These are phyloP conservation scores for Chrysogorgia sp. DNA, from an alignment of 92 coral and sea anemone species.

Conservation along the genomic window DNA sequence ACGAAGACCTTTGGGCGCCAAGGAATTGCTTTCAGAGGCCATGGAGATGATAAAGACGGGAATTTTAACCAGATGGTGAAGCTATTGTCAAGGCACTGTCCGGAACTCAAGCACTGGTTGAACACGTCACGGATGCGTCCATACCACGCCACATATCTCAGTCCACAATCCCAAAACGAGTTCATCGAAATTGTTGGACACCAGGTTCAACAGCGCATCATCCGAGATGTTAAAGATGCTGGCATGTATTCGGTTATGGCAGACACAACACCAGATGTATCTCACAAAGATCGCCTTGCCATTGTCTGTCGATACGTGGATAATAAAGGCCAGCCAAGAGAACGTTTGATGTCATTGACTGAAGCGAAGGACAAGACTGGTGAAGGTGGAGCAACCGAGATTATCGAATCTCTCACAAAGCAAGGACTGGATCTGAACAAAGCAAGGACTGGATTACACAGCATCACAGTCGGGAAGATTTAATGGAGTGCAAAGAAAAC, in stretches of 20 bases:
- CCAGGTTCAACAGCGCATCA: too few species aligned
- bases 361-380: slow-evolving; percentile 34
- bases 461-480: slow-evolving; percentile 15
- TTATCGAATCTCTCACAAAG: too few species aligned
- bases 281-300: slow-evolving; percentile 13
- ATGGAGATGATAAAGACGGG: slow-evolving; percentile 24
- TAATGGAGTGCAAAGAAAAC: neutral
- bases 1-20: neutral
- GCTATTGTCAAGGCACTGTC: too few species aligned
- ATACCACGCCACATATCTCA: too few species aligned
- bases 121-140: too few species aligned
- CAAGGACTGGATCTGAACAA: too few species aligned
- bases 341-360: slow-evolving; percentile 7
- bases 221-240: too few species aligned
- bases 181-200: too few species aligned
- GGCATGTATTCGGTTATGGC: slow-evolving; percentile 27
- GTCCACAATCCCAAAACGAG: too few species aligned
- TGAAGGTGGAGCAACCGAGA: slow-evolving; percentile 1
- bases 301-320: neutral
- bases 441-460: too few species aligned
- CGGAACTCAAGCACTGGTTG: too few species aligned
- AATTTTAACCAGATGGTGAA: slow-evolving; percentile 21
- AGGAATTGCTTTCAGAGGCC: slow-evolving; percentile 30
- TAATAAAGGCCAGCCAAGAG: neutral
- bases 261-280: slow-evolving; percentile 25